phyloP scores from a whole-genome alignment of 2,113 vertebrate species.

The Madoqua kirkii region DNA sequence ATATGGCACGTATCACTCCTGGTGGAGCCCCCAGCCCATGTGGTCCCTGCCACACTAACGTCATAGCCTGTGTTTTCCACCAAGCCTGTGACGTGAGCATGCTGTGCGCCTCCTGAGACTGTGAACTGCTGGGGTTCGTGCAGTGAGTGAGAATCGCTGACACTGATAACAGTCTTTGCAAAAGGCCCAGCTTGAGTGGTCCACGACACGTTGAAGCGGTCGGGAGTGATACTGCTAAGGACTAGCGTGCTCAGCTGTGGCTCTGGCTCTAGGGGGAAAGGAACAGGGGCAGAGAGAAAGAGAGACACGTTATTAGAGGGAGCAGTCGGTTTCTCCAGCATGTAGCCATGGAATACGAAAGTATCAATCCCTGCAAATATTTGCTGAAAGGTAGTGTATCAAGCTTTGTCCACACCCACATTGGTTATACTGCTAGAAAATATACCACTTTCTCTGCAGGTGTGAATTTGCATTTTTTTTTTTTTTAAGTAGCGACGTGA shows the following conservation, averaged over 20 bases:
- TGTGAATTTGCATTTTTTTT: neutral
- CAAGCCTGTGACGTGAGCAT: constrained; percentile 72
- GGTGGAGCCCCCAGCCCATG: constrained; percentile 59
- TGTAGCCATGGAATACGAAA: neutral
- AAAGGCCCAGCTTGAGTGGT: constrained; percentile 71
- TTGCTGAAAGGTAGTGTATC: neutral
- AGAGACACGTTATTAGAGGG: neutral
- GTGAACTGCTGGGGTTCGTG: constrained; percentile 64
- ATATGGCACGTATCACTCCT: too few species aligned
- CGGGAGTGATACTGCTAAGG: constrained; percentile 78
- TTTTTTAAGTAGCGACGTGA: neutral
- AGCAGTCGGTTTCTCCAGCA: neutral
- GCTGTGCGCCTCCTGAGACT: constrained; percentile 70
- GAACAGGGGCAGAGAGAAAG: constrained; percentile 63
- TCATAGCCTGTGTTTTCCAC: constrained; percentile 74
- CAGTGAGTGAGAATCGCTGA: constrained; percentile 60
- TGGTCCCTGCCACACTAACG: constrained; percentile 74
- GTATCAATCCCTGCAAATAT: neutral
- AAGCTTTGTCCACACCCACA: neutral
- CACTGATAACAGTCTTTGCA: constrained; percentile 72
- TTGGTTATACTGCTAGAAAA: neutral
- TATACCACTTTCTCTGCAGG: neutral
- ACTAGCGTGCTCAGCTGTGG: constrained; percentile 76
- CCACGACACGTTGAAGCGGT: constrained; percentile 81
- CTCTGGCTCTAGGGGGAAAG: constrained; percentile 77